Conservation (phyloP, 2,888 invertebrate species). For the Zygogramma bicolorata region DNA sequence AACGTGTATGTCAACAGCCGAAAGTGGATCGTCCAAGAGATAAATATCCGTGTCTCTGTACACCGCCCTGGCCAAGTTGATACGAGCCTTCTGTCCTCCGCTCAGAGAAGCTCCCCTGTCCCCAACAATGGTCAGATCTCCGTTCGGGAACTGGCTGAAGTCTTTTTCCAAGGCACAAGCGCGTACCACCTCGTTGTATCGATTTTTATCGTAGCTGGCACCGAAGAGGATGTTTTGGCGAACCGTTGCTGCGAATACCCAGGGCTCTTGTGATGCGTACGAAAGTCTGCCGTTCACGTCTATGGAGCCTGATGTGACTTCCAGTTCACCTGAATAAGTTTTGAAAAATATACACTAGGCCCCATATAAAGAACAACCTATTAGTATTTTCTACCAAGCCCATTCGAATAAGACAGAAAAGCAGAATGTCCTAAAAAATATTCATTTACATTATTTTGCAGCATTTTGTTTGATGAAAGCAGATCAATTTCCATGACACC, state of each 20-base stretch:
- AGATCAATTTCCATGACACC: no score
- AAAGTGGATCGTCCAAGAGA: constrained; percentile 85
- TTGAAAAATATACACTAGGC: no score
- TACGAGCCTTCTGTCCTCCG: constrained; percentile 85
- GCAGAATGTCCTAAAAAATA: no score
- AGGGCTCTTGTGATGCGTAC: constrained; percentile 88
- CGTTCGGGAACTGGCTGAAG: constrained; percentile 77
- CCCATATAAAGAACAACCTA: no score
- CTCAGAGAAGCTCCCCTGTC: constrained; percentile 82
- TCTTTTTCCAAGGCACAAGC: constrained; percentile 80
- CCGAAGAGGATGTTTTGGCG: constrained; percentile 90
- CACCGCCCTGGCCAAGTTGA: constrained; percentile 77
- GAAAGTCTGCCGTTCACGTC: constrained; percentile 74
- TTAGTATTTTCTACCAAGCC: no score
- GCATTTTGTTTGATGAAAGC: no score
- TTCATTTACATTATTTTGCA: no score
- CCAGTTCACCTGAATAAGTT: constrained; percentile 75
- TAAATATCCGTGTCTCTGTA: constrained; percentile 81
- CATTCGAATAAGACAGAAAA: no score
- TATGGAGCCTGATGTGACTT: constrained; percentile 72
- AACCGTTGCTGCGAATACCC: constrained; percentile 83
- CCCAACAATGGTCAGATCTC: constrained; percentile 83
- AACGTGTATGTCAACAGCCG: constrained; percentile 86
- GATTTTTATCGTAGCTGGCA: constrained; percentile 71
- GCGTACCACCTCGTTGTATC: constrained; percentile 71